Conservation (phyloP, 2,797 vertebrate species). For the Acanthiza pusilla region DNA sequence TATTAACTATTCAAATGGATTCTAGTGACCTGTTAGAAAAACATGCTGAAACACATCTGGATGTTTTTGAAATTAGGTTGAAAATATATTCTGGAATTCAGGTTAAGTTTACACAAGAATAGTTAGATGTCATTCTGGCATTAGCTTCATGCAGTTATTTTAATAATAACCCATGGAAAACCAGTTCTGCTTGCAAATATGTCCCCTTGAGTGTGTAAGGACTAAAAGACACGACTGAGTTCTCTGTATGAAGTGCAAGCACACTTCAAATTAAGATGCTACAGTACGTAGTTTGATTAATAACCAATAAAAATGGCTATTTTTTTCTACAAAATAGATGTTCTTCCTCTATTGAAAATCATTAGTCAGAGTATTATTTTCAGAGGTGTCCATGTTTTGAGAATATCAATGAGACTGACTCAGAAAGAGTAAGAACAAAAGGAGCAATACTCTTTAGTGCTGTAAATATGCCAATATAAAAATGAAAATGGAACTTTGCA, state of each 20-base stretch:
- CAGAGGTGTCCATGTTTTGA: neutral
- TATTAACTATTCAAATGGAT: conserved; percentile 24
- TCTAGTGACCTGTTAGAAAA: neutral
- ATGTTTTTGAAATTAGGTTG: neutral
- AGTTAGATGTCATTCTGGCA: neutral
- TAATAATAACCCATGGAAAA: neutral
- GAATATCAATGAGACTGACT: neutral
- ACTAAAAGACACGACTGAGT: neutral
- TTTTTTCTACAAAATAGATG: neutral
- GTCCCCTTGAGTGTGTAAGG: neutral
- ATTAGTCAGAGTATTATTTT: neutral
- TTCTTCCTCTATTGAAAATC: neutral
- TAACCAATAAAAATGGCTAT: neutral
- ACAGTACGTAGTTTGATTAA: neutral
- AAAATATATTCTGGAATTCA: neutral
- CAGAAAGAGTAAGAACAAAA: neutral
- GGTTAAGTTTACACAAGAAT: neutral
- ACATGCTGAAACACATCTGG: neutral
- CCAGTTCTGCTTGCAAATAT: neutral
- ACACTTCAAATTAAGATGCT: neutral
- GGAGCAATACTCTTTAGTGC: neutral
- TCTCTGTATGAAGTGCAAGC: neutral
- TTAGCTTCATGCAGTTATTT: neutral
- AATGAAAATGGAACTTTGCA: neutral
- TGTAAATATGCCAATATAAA: neutral